Base-by-base conservation (phyloP, 2,113 vertebrate genomes). In the Vombatus ursinus region DNA sequence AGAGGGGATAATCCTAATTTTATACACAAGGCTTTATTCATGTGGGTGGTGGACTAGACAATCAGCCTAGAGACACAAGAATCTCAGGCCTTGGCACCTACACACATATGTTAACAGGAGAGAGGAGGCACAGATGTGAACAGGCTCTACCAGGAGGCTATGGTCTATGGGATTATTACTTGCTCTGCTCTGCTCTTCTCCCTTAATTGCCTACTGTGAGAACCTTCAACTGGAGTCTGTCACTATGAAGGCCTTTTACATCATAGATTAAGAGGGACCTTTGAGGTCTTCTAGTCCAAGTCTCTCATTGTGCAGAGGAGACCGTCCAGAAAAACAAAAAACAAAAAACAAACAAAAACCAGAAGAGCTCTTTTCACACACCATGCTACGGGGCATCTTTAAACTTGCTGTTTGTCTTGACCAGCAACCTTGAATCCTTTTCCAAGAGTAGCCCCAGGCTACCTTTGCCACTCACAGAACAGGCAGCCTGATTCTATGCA, bases 11-110 rank as follows among this genome's bases (percentile, higher is more conserved):
- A 44, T 84, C 19, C 68, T 84, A 84, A 84, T 84, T 84, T 84
- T 84, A 84, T 19, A 84, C 68, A 84, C 68, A 84, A 84, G 68
- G n/a, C 68, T 84, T 44, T 84, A 84, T 14, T 84, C 68, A 7
- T 44, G 37, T 84, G 68, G 68, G 68, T 84, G 61, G 61, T 77
- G n/a, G 68, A n/a, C 19, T 28, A 84, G 68, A 84, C n/a, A n/a
- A 84, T 84, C 19, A 84, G 37, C 16, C 19, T 22, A 84, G 68
- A 84, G 14, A 84, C 68, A n/a, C n/a, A 44, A 84, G 16, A 84
- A 84, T 84, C 68, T 84, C n/a, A 84, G n/a, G n/a, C 68, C n/a
- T 84, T n/a, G 68, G 68, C 68, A 84, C 68, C n/a, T 84, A 84
- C 68, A 84, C n/a, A 84, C 68, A 44, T 84, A 84, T 84, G 68